Percentiles rank a stretch among this genome's conserved stretches.
These are phyloP conservation scores for Bufo bufo DNA, from an alignment of 2,113 vertebrate species.

Conservation along the genomic window DNA sequence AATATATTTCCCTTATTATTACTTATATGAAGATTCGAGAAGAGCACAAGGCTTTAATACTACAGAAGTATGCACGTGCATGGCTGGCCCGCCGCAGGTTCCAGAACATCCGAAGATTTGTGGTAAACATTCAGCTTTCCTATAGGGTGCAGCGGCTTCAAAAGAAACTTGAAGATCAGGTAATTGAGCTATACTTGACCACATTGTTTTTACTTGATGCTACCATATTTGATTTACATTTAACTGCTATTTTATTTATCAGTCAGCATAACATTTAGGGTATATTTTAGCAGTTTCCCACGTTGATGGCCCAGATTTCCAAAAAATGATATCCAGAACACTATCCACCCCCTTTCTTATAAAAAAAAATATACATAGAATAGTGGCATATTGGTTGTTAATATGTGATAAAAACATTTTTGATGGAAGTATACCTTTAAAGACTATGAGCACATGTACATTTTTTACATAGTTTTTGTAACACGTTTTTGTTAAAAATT, in stretches of 20 bases:
- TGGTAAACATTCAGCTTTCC: constrained; percentile 93
- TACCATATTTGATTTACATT: background rate
- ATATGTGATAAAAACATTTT: no score
- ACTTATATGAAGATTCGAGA: constrained; percentile 79
- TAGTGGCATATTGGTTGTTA: no score
- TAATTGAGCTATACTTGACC: constrained; percentile 58
- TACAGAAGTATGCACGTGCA: constrained; percentile 91
- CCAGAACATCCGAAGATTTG: constrained; percentile 88
- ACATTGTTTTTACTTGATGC: no score
- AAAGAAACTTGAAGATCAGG: constrained; percentile 92
- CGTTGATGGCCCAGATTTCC: background rate
- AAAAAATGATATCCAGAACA: no score
- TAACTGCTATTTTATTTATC: background rate
- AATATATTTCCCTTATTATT: background rate
- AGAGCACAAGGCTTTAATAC: constrained; percentile 88
- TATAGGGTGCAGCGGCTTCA: constrained; percentile 89
- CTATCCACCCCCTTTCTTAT: no score
- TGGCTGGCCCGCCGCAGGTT: constrained; percentile 92
- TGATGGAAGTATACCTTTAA: no score
- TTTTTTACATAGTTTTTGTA: no score
- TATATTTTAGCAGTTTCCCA: background rate
- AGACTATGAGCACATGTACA: no score
- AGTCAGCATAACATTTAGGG: background rate
- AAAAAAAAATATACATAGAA: no score
- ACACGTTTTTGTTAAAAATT: no score